Percentiles rank a stretch among this genome's conserved stretches.
Conservation (phyloP, 2,888 invertebrate species). For the Leptogaster cylindrica region DNA sequence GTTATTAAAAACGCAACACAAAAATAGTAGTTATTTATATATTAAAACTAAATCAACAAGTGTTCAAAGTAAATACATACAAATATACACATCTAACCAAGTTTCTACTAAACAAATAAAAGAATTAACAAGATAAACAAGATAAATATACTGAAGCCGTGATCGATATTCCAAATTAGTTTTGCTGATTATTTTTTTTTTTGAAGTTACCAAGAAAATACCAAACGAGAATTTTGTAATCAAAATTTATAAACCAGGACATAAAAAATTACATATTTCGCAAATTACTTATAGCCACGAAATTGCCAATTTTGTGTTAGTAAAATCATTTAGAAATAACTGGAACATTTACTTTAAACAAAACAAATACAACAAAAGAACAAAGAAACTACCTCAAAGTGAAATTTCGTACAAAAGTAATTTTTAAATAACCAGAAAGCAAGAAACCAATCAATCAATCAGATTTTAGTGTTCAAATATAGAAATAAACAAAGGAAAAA, state of each 20-base stretch:
- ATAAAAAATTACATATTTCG: constrained; percentile 34
- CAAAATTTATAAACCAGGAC: constrained; percentile 24
- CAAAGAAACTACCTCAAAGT: constrained; percentile 34
- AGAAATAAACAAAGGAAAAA: constrained; percentile 19
- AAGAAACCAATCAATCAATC: constrained; percentile 27
- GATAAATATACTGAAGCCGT: constrained; percentile 43
- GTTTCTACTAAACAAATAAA: constrained; percentile 43
- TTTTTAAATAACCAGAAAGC: constrained; percentile 16
- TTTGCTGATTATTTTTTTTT: too few species aligned
- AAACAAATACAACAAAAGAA: constrained; percentile 15
- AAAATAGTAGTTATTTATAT: constrained; percentile 42
- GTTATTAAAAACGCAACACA: constrained; percentile 49
- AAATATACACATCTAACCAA: constrained; percentile 46
- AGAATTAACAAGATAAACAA: constrained; percentile 45
- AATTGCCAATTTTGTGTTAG: constrained; percentile 33
- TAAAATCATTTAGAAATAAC: constrained; percentile 21
- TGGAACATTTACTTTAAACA: constrained; percentile 1
- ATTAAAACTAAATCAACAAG: constrained; percentile 10
- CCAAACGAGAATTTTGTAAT: constrained; percentile 38
- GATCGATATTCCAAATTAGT: constrained; percentile 44
- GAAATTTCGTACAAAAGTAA: constrained; percentile 35
- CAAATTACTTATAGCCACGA: constrained; percentile 36
- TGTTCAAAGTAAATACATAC: constrained; percentile 36
- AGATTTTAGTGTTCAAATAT: constrained; percentile 35
- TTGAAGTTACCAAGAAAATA: not conserved